Evolutionary conservation across 1,140 invertebrate genomes (phyloP), one percentile per base, ranked within the genome.

Genomic region (Trypoxylus dichotomus): DNA sequence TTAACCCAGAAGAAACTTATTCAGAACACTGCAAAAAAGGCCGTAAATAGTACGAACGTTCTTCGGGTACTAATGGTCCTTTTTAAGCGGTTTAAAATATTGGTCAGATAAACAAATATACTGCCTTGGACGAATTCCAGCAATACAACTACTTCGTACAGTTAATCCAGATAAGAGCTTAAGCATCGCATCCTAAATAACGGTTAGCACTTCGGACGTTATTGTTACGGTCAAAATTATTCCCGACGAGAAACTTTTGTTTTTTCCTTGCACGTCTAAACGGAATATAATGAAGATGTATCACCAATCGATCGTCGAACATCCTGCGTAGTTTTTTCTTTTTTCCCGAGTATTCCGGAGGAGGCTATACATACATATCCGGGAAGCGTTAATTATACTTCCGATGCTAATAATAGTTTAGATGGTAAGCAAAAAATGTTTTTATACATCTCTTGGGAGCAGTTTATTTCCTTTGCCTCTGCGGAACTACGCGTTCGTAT

Each of bases 71-170:
- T 54, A 54, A 54, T 54, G 47, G 15, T 19, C 15, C 47, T 54
- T 54, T 54, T 54, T 54, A 54, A 54, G 47, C 47, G n/a, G 47
- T 54, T 54, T 54, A 54, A 54, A 54, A 54, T 54, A 54, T 54
- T 54, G 47, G 47, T 54, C 47, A 54, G 47, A 54, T 54, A 54
- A n/a, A 54, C 19, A 54, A 54, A 54, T n/a, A n/a, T 54, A 54
- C 47, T 54, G 19, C 15, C 19, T 54, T 54, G 47, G 47, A 54
- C 47, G 47, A 7, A 54, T 54, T 54, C 47, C 47, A 54, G 19
- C 47, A 19, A 54, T 54, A 15, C 47, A 54, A 54, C 15, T 54
- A 15, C 47, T 19, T 54, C 47, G 19, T n/a, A 54, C 13, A 54
- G 47, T n/a, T 54, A 54, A 54, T 54, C 47, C 47, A 54, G 47